phyloP scores from a whole-genome alignment of 2,888 invertebrate genomes.

The Exephanes ischioxanthus region DNA sequence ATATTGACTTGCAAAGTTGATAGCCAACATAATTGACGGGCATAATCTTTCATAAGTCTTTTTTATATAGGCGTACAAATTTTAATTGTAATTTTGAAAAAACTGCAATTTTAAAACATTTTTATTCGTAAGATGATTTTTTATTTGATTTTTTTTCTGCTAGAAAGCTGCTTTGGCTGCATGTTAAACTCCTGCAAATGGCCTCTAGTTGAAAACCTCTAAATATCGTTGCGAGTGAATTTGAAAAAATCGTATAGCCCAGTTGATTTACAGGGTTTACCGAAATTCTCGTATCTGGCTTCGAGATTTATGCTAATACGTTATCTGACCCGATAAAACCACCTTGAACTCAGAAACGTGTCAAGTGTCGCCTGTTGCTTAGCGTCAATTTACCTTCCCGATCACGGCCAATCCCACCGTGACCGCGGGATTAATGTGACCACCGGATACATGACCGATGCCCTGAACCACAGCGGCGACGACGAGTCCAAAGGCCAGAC shows the following conservation, averaged over 20 bases:
- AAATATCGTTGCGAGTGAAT: too few relatives aligned
- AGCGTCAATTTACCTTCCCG: conserved; percentile 87
- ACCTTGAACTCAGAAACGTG: conserved; percentile 26
- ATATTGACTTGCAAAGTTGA: too few relatives aligned
- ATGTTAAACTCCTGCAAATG: not conserved
- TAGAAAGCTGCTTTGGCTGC: too few relatives aligned
- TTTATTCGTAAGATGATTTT: too few relatives aligned
- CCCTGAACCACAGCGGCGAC: conserved; percentile 94
- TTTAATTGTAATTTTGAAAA: too few relatives aligned
- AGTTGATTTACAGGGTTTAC: not conserved
- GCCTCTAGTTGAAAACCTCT: not conserved
- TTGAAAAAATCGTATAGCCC: not conserved
- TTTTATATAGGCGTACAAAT: too few relatives aligned
- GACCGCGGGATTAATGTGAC: conserved; percentile 97
- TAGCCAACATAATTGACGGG: too few relatives aligned
- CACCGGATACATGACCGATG: conserved; percentile 95
- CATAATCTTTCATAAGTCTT: too few relatives aligned
- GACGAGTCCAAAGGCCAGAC: conserved; percentile 94
- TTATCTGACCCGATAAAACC: conserved; percentile 1
- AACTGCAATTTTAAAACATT: too few relatives aligned
- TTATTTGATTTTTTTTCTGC: too few relatives aligned
- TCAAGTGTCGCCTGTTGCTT: conserved; percentile 15
- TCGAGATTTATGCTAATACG: not conserved
- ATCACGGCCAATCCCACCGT: conserved; percentile 92
- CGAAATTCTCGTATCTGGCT: not conserved